Evolutionary conservation across 2,797 vertebrate genomes (phyloP), one percentile per base, ranked within the genome.

Genomic region (Falco peregrinus): DNA sequence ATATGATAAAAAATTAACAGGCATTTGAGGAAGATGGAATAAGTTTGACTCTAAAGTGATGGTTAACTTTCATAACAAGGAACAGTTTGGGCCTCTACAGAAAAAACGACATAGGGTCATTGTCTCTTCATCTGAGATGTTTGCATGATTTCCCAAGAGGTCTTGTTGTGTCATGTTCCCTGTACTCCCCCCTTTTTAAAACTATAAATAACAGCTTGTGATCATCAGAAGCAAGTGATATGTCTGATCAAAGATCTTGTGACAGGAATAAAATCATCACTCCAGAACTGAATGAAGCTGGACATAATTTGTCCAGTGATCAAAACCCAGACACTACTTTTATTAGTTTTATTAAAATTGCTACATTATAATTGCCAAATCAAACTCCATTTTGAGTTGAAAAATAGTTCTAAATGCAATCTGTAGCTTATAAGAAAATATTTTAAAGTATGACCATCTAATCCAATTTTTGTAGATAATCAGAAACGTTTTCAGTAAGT

Each of bases 321-420:
- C 48, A 95, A 92, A 93, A 68, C 33, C 7, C 5, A 8, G 80
- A 76, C 68, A 70, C 5, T 29, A 53, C 9, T 50, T 69, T 50
- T 76, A n/a, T 56, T 53, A 59, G 60, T 96, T 96, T 97, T 88
- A 89, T 95, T 95, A 73, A 84, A 85, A 48, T 51, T 92, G 7
- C 35, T 31, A 16, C 28, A 56, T 76, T 33, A 56, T 63, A 73
- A n/a, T 75, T 94, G 45, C 16, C 47, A 90, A 81, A 90, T 84
- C 57, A 43, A 77, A 28, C 10, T 91, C 68, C 11, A 48, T 90
- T 96, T 89, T 91, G 25, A 93, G 71, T 93, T 89, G 47, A 67
- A 96, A 76, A 67, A 68, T 78, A 41, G 10, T 90, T 95, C 33
- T 78, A 93, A 95, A 35, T 86, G 12, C 11, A 90, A 63, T 93